phyloP scores from a whole-genome alignment of 2,113 vertebrate genomes.

The Chlamydotis undulata region DNA sequence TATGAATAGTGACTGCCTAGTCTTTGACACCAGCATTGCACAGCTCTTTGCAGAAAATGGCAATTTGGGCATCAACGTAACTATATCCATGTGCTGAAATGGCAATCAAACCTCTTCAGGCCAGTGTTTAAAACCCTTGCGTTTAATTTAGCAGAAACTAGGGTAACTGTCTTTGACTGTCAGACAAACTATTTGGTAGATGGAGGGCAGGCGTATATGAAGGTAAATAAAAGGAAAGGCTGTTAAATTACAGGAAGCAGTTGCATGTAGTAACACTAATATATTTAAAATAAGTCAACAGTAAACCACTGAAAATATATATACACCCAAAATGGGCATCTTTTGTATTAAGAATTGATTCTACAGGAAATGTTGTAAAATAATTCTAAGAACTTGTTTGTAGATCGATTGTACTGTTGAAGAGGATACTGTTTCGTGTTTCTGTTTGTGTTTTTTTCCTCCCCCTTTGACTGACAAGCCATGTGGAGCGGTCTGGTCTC shows the following conservation, averaged over 20 bases:
- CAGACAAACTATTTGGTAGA: slow-evolving; percentile 65
- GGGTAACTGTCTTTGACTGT: slow-evolving; percentile 72
- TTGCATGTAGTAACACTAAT: slow-evolving; percentile 89
- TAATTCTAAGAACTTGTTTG: slow-evolving; percentile 95
- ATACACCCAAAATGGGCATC: slow-evolving; percentile 85
- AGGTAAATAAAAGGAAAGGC: slow-evolving; percentile 78
- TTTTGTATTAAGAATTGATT: slow-evolving; percentile 89
- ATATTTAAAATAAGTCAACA: slow-evolving; percentile 87
- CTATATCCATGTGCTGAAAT: slow-evolving; percentile 98
- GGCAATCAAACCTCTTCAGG: slow-evolving; percentile 73
- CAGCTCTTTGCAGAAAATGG: slow-evolving; percentile 99
- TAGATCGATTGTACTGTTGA: slow-evolving; percentile 91
- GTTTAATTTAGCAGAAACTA: slow-evolving; percentile 74
- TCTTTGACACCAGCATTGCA: slow-evolving; percentile 99
- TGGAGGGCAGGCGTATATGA: slow-evolving; percentile 68
- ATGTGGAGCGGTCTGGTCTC: slow-evolving; percentile 72
- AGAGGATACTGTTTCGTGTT: slow-evolving; percentile 74
- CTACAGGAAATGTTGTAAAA: slow-evolving; percentile 89
- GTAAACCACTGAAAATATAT: slow-evolving; percentile 87
- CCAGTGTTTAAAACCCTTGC: slow-evolving; percentile 79
- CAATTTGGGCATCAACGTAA: slow-evolving; percentile 99
- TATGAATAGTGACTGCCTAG: slow-evolving; percentile 99
- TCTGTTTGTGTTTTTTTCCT: slow-evolving; percentile 65
- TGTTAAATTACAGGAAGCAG: slow-evolving; percentile 78
- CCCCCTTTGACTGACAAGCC: slow-evolving; percentile 79